A percentile compares a stretch with the other conserved stretches of the same genome.
phyloP scores from a whole-genome alignment of 2,113 vertebrate genomes.

The Microcebus ravelobensis region DNA sequence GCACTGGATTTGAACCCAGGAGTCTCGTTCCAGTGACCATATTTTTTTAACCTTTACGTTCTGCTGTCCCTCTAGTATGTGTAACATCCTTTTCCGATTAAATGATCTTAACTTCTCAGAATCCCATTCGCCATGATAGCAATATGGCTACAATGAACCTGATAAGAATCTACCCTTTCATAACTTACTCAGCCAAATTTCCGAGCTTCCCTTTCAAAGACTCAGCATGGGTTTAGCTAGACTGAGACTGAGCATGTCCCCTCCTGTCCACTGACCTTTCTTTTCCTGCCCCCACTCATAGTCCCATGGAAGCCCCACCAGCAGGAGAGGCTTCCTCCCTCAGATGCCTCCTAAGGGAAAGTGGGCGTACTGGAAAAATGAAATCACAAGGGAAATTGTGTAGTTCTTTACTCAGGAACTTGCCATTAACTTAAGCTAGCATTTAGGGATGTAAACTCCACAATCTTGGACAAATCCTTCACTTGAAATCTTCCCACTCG shows the following conservation, averaged over 20 bases:
- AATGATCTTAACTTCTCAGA: constrained; percentile 29
- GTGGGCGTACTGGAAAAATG: constrained; percentile 77
- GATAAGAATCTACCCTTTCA: constrained; percentile 34
- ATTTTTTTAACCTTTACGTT: background rate
- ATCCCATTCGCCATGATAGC: background rate
- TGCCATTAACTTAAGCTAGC: constrained; percentile 72
- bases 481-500: constrained; percentile 54
- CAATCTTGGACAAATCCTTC: constrained; percentile 76
- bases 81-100: background rate
- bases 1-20: background rate
- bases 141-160: constrained; percentile 19
- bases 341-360: constrained; percentile 64
- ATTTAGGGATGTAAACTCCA: constrained; percentile 50
- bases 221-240: constrained; percentile 49
- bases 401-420: constrained; percentile 70
- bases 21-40: background rate
- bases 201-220: background rate
- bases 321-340: constrained; percentile 51
- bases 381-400: constrained; percentile 76
- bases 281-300: background rate
- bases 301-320: background rate
- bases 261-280: constrained; percentile 75
- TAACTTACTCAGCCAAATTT: constrained; percentile 53
- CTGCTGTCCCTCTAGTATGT: background rate
- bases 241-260: constrained; percentile 48